A percentile compares a stretch with the other conserved stretches of the same genome.
Conservation (phyloP, 1,140 invertebrate species). For the Drosophila nasuta region DNA sequence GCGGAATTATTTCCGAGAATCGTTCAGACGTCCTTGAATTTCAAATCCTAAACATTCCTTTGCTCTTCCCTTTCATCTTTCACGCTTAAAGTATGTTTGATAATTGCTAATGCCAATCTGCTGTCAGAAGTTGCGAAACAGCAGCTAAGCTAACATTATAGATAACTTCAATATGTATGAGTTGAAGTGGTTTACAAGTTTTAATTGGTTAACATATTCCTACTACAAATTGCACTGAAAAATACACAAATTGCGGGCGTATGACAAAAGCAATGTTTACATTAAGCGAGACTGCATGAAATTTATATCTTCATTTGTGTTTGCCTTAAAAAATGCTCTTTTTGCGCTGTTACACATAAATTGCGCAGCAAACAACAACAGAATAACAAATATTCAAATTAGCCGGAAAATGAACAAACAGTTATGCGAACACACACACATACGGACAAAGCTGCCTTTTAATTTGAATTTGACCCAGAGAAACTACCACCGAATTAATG, state of each 20-base stretch:
- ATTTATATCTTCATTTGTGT: conserved; percentile 74
- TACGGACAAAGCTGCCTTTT: conserved; percentile 50
- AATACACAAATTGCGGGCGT: conserved; percentile 3
- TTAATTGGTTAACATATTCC: conserved; percentile 23
- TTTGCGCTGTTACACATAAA: conserved; percentile 57
- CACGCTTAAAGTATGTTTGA: background rate
- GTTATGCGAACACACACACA: conserved; percentile 19
- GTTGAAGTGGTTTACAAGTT: conserved; percentile 13
- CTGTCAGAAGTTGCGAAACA: conserved; percentile 22
- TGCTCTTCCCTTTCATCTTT: too few species aligned
- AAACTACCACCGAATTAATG: conserved; percentile 57
- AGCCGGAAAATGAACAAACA: conserved; percentile 26
- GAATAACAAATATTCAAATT: conserved; percentile 43
- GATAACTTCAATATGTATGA: conserved; percentile 18
- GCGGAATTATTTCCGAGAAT: background rate
- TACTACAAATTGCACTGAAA: conserved; percentile 22
- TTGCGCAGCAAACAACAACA: conserved; percentile 47
- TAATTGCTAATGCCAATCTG: conserved; percentile 40
- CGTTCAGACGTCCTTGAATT: background rate
- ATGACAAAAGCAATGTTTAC: conserved; percentile 55
- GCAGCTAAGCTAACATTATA: background rate
- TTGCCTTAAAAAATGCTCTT: conserved; percentile 35
- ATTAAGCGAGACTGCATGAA: conserved; percentile 55
- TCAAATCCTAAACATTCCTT: too few species aligned
- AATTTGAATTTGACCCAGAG: conserved; percentile 69